Conservation (phyloP, 1,140 invertebrate species). For the Bombus balteatus region DNA sequence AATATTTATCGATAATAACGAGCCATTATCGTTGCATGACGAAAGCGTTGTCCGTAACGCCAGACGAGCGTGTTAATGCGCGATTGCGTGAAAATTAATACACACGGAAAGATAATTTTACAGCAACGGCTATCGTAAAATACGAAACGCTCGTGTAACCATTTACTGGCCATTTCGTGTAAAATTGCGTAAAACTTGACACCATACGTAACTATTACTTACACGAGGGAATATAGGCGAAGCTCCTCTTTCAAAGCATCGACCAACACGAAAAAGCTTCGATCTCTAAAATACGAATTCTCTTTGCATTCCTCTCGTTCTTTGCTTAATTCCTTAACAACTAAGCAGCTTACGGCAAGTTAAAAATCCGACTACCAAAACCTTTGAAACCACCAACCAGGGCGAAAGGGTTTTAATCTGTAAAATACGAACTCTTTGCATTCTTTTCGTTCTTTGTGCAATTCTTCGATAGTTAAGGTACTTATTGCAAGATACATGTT, state of each 20-base stretch:
- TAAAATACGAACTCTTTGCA: not conserved
- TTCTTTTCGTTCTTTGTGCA: too few relatives aligned
- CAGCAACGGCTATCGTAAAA: not conserved
- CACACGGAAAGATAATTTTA: constrained; percentile 20
- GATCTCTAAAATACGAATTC: not conserved
- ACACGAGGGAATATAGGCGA: not conserved
- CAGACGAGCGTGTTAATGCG: not conserved
- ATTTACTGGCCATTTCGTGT: not conserved
- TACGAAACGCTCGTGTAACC: too few relatives aligned
- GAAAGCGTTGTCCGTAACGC: not conserved
- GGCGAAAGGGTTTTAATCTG: not conserved
- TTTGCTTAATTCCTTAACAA: not conserved
- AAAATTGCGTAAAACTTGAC: not conserved
- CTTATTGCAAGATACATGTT: not conserved
- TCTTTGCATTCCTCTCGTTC: not conserved
- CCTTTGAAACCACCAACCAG: too few relatives aligned
- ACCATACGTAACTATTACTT: not conserved
- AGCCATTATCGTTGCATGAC: not conserved
- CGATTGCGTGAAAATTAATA: constrained; percentile 13
- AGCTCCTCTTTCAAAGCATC: not conserved
- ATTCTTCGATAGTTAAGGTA: not conserved
- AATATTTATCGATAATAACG: constrained; percentile 8
- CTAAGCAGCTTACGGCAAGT: too few relatives aligned
- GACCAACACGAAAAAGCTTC: not conserved
- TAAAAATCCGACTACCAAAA: too few relatives aligned